Percentiles rank a stretch among this genome's conserved stretches.
These are phyloP conservation scores for Matsumyia berberina DNA, from an alignment of 2,888 invertebrate genomes.

Conservation along the genomic window DNA sequence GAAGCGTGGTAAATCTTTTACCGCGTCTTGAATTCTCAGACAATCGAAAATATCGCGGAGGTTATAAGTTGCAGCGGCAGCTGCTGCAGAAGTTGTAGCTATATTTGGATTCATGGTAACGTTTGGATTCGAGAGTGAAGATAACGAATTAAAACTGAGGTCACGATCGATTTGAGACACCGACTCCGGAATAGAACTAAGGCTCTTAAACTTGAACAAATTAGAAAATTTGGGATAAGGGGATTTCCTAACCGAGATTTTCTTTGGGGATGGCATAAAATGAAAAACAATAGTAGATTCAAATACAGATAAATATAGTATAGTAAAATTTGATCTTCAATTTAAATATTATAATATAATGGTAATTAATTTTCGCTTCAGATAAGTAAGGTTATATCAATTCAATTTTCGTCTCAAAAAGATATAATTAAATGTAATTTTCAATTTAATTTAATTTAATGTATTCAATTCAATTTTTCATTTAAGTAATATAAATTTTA, in stretches of 20 bases:
- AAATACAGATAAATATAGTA: background rate
- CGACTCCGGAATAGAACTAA: slow-evolving; percentile 11
- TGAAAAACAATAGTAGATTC: background rate
- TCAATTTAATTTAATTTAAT: background rate
- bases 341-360: background rate
- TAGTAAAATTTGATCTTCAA: background rate
- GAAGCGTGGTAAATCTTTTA: slow-evolving; percentile 54
- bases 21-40: slow-evolving; percentile 60
- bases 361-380: background rate
- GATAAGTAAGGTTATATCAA: background rate
- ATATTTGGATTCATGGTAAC: slow-evolving; percentile 2
- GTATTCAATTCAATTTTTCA: background rate
- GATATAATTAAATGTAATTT: too few relatives aligned
- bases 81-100: slow-evolving; percentile 9
- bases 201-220: slow-evolving; percentile 20
- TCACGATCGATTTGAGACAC: slow-evolving; percentile 15
- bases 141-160: background rate
- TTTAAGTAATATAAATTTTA: background rate
- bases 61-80: background rate
- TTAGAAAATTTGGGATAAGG: slow-evolving; percentile 9
- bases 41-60: too few relatives aligned
- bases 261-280: slow-evolving; percentile 25
- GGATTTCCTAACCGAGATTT: slow-evolving; percentile 7
- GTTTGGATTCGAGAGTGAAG: background rate
- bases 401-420: background rate